Evolutionary conservation across 2,797 vertebrate genomes (phyloP).

Genomic region (Aselliscus stoliczkanus): DNA sequence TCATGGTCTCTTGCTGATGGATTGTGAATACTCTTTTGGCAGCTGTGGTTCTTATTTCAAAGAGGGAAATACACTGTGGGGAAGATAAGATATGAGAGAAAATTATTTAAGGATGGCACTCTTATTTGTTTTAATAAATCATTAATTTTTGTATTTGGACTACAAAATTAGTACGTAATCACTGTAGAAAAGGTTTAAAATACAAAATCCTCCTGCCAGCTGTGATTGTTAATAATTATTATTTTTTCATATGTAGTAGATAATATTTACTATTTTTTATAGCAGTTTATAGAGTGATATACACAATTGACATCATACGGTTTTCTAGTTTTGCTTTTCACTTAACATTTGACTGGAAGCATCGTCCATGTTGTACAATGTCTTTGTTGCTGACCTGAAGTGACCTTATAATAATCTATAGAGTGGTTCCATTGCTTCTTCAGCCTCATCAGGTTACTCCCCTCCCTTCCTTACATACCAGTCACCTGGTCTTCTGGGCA

Average conservation of each 20-base stretch:
- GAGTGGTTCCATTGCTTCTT: neutral
- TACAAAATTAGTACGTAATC: neutral
- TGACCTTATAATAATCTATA: fast-evolving
- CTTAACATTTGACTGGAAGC: neutral
- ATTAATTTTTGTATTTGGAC: neutral
- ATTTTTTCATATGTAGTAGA: no score
- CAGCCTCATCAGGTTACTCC: fast-evolving
- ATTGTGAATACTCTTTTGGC: neutral
- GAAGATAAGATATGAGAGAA: neutral
- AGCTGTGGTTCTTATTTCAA: neutral
- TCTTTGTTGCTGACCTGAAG: neutral
- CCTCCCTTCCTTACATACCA: fast-evolving
- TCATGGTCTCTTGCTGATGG: neutral
- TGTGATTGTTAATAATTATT: neutral
- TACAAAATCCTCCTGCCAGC: neutral
- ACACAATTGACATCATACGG: neutral
- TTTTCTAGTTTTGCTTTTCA: neutral
- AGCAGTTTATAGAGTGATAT: neutral
- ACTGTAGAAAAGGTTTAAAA: neutral
- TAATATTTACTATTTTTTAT: no score
- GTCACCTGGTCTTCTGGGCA: neutral
- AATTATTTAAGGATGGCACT: neutral
- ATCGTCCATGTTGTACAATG: fast-evolving
- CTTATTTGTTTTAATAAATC: neutral
- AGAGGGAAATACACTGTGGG: neutral